Evolutionary conservation across 2,797 vertebrate species (phyloP).

Genomic region (Atherinosoma microstoma): DNA sequence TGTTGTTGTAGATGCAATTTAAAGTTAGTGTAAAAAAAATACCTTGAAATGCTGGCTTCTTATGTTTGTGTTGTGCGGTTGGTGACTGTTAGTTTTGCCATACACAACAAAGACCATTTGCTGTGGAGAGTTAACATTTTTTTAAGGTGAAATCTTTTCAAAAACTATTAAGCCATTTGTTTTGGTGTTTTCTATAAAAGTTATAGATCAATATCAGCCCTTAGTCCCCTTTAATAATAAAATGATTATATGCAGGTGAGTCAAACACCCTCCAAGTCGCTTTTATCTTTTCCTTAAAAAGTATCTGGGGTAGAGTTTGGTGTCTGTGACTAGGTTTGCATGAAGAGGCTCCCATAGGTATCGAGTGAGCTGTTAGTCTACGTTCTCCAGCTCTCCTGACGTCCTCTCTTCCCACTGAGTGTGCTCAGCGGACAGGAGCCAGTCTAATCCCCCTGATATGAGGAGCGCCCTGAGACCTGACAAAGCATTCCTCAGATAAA

Average conservation of each 20-base stretch:
- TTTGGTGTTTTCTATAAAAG: conserved; percentile 5
- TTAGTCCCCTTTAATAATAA: not conserved
- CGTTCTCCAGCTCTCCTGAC: conserved; percentile 89
- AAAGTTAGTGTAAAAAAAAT: not conserved
- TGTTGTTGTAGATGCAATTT: not conserved
- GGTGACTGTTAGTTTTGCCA: not conserved
- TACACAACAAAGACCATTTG: not conserved
- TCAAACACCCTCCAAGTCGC: conserved; percentile 78
- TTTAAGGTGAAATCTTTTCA: not conserved
- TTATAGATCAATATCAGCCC: not conserved
- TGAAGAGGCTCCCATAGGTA: conserved; percentile 61
- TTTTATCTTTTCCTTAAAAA: conserved; percentile 71
- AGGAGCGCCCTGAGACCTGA: conserved; percentile 97
- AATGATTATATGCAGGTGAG: conserved; percentile 61
- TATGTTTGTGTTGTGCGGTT: not conserved
- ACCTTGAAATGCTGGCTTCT: not conserved
- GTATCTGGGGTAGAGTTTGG: conserved; percentile 71
- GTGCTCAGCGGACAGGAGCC: conserved; percentile 83
- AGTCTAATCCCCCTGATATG: conserved; percentile 98
- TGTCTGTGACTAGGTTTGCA: conserved; percentile 50
- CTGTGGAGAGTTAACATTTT: not conserved
- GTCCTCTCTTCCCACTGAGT: conserved; percentile 66
- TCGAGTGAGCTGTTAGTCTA: conserved; percentile 91
- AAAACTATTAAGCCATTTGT: not conserved
- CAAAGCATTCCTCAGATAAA: conserved; percentile 99